Evolutionary conservation across 2,888 invertebrate species (phyloP).

Genomic region (Rhimphoctona megacephalus): DNA sequence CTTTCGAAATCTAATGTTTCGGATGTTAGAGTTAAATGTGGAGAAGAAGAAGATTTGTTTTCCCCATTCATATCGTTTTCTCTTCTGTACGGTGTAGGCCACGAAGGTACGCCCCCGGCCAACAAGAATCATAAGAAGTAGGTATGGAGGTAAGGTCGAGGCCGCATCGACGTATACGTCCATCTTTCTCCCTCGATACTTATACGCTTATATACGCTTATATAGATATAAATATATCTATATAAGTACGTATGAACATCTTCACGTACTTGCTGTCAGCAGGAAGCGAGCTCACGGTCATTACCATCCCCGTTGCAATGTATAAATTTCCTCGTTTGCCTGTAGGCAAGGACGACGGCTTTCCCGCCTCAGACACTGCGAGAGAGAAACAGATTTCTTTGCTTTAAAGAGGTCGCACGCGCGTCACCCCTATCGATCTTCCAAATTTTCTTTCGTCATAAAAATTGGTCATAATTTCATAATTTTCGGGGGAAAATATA

Average conservation of each 20-base stretch:
- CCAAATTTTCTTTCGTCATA: background rate
- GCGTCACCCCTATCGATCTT: conserved; percentile 19
- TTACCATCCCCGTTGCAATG: conserved; percentile 66
- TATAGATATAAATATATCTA: conserved; percentile 11
- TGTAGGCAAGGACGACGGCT: conserved; percentile 68
- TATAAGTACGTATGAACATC: conserved; percentile 25
- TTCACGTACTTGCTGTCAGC: conserved; percentile 52
- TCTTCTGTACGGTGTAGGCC: conserved; percentile 62
- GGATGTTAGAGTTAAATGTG: background rate
- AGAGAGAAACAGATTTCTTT: conserved; percentile 31
- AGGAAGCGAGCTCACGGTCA: conserved; percentile 67
- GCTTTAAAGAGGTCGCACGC: background rate
- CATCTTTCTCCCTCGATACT: conserved; percentile 41
- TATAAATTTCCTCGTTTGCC: conserved; percentile 67
- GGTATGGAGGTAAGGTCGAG: conserved; percentile 82
- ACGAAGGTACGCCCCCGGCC: conserved; percentile 67
- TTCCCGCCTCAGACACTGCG: conserved; percentile 32
- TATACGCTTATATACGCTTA: background rate
- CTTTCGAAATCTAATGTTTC: background rate
- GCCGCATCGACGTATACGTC: conserved; percentile 70
- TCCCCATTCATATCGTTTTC: conserved; percentile 48
- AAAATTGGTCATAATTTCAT: background rate
- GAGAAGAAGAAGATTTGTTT: conserved; percentile 9
- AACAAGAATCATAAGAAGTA: conserved; percentile 78
- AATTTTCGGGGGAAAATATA: too few species aligned